These are phyloP conservation scores for Myathropa florea DNA, from an alignment of 2,888 invertebrate genomes.

Conservation along the genomic window DNA sequence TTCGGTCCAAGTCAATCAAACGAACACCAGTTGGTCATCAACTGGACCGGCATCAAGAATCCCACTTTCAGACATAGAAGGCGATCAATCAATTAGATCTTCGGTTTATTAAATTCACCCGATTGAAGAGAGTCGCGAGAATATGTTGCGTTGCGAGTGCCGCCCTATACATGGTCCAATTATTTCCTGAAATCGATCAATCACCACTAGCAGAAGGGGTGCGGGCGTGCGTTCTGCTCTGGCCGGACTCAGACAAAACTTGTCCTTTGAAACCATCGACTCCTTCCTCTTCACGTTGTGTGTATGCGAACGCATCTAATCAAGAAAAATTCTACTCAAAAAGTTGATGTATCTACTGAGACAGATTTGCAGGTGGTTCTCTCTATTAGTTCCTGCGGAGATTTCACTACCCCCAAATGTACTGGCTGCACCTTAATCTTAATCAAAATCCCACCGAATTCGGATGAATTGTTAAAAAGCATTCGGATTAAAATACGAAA, in stretches of 20 bases:
- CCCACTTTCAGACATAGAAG: slow-evolving; percentile 10
- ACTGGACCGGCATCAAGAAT: slow-evolving; percentile 20
- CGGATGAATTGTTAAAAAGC: slow-evolving; percentile 58
- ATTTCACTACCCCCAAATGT: slow-evolving; percentile 29
- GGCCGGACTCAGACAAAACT: background rate
- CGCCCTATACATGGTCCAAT: slow-evolving; percentile 41
- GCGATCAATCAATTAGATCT: slow-evolving; percentile 69
- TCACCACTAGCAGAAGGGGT: slow-evolving; percentile 37
- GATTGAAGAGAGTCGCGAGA: slow-evolving; percentile 41
- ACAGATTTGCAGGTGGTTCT: slow-evolving; percentile 52
- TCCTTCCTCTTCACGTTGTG: background rate
- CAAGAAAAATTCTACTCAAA: slow-evolving; percentile 46
- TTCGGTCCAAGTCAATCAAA: slow-evolving; percentile 39
- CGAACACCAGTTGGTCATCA: slow-evolving; percentile 68
- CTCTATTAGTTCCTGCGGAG: background rate
- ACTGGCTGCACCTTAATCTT: slow-evolving; percentile 37
- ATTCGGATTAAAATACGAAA: slow-evolving; percentile 35
- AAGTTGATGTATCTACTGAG: slow-evolving; percentile 64
- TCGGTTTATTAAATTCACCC: slow-evolving; percentile 61
- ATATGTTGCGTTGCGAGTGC: background rate
- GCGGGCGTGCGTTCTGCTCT: background rate
- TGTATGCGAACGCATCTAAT: background rate
- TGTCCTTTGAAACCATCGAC: background rate
- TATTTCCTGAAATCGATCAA: slow-evolving; percentile 62
- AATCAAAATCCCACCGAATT: slow-evolving; percentile 34